These are phyloP conservation scores for Porphyrio hochstetteri DNA, from an alignment of 2,113 vertebrate genomes.

Conservation along the genomic window DNA sequence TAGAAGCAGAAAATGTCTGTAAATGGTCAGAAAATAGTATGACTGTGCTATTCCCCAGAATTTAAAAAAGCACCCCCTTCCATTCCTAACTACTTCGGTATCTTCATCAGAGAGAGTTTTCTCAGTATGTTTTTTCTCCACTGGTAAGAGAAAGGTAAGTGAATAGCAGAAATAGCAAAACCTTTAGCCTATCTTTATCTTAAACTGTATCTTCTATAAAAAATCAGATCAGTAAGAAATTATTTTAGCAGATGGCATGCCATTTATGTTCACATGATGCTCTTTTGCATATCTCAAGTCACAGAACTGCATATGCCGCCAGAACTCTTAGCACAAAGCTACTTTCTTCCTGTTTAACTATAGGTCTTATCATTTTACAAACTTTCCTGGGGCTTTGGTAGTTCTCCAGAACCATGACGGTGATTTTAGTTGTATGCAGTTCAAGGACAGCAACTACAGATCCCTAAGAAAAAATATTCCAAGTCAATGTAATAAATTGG, in stretches of 20 bases:
- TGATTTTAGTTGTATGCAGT: background rate
- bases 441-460: background rate
- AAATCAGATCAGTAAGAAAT: background rate
- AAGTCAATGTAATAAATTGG: background rate
- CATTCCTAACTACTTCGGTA: background rate
- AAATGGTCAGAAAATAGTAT: background rate
- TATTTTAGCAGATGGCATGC: background rate
- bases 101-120: background rate
- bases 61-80: background rate
- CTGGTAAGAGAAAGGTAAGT: background rate
- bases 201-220: background rate
- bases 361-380: background rate
- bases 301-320: background rate
- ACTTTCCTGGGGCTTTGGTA: background rate
- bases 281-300: background rate
- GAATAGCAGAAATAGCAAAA: background rate
- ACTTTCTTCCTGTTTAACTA: background rate
- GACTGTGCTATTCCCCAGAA: background rate
- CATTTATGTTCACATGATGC: background rate
- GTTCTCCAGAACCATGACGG: background rate
- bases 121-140: background rate
- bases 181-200: background rate
- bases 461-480: background rate
- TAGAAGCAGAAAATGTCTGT: background rate
- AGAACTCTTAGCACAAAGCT: background rate